phyloP scores from a whole-genome alignment of 2,797 vertebrate species.

The Acanthiza pusilla region DNA sequence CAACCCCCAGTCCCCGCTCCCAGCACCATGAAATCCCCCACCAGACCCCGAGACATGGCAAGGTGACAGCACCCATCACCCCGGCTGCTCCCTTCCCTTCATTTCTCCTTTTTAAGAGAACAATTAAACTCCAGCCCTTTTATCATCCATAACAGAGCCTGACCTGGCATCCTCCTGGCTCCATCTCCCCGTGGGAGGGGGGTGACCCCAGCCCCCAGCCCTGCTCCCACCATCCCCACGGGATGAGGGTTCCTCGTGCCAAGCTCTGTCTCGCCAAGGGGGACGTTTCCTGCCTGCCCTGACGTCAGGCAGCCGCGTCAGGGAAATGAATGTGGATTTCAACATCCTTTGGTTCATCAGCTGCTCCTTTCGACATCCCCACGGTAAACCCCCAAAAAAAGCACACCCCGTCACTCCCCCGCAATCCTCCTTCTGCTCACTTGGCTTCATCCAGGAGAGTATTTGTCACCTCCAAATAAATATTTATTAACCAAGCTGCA shows the following conservation, averaged over 20 bases:
- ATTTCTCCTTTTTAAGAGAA: background rate
- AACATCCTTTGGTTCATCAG: conserved; percentile 6
- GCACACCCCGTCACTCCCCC: conserved; percentile 23
- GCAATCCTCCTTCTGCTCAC: background rate
- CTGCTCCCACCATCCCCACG: background rate
- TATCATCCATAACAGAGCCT: background rate
- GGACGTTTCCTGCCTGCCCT: background rate
- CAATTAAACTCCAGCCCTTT: background rate
- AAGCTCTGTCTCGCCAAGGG: background rate
- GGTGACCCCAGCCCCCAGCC: background rate
- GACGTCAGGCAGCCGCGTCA: background rate
- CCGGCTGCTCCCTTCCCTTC: background rate
- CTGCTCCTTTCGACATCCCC: conserved; percentile 45
- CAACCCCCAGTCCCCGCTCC: rapidly evolving
- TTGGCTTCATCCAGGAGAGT: background rate
- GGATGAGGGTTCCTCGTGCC: background rate
- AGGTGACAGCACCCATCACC: background rate
- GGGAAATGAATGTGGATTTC: background rate
- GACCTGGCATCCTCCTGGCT: background rate
- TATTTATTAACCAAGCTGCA: conserved; percentile 40
- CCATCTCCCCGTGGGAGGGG: background rate
- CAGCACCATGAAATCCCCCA: background rate
- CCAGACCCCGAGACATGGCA: rapidly evolving
- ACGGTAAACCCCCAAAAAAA: background rate
- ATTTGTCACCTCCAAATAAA: conserved; percentile 48